Base-by-base conservation (phyloP, 1,140 invertebrate genomes). In the Drosophila fuyamai region DNA sequence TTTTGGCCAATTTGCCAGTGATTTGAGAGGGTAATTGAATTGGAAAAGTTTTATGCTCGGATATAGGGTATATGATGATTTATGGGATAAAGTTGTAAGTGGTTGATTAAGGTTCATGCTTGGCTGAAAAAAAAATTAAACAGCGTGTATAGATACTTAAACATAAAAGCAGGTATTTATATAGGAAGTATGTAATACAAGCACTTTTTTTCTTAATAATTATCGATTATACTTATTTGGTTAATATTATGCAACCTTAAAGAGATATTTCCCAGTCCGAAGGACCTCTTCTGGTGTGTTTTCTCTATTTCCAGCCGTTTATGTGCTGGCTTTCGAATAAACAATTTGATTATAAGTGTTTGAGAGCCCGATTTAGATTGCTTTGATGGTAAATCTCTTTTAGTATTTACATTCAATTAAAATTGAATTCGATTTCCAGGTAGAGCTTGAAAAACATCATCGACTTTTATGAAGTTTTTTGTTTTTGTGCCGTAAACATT, bases 361-460 rank as follows among this genome's bases (percentile, higher is more conserved):
- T 36, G n/a, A 16, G 16, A 27, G 7, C 13, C 40, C 36, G 51
- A 41, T 41, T 71, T 57, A 55, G 51, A 70, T 70, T 70, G 65
- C 43, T 48, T 40, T 71, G 51, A 71, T 71, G 65, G 36, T 27
- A 71, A 48, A 43, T 14, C 38, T 27, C n/a, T 16, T 50, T 56
- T 23, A 58, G 58, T 44, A 74, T 75, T 75, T 75, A 75, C 36
- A 75, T 75, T 74, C 58, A 75, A 75, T 75, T 75, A 63, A 63
- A 75, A 56, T 27, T 51, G 32, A 74, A 63, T 75, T 75, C 51
- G 58, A 74, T 74, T 62, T 29, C 38, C 71, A 75, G 58, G 51
- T 75, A 63, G 7, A 41, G 18, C 57, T 41, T 32, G n/a, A 27
- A 54, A 67, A 57, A 40, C 38, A 54, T 29, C 50, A 55, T 74